Conservation (phyloP, 2,797 vertebrate genomes). For the Cossypha niveicapilla region DNA sequence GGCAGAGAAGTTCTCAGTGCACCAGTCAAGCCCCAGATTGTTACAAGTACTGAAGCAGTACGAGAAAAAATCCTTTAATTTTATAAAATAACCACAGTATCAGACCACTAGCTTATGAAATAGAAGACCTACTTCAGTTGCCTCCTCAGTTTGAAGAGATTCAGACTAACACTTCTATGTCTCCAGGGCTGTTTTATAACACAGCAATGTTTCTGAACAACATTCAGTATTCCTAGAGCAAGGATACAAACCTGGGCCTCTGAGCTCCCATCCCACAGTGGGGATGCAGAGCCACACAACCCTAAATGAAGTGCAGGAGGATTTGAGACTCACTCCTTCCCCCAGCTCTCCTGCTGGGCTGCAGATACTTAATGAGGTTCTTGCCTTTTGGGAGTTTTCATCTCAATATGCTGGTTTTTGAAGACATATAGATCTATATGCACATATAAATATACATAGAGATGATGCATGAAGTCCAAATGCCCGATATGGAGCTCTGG, state of each 20-base stretch:
- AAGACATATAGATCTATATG: not conserved
- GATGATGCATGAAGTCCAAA: not conserved
- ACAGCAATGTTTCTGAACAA: not conserved
- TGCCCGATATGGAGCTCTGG: not conserved
- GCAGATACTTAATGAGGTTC: not conserved
- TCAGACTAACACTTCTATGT: not conserved
- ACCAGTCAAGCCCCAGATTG: not conserved
- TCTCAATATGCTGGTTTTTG: not conserved
- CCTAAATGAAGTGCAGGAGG: not conserved
- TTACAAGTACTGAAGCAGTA: not conserved
- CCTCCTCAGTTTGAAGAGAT: not conserved
- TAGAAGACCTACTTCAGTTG: constrained; percentile 24
- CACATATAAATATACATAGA: not conserved
- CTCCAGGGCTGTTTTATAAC: not conserved
- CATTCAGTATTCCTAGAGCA: not conserved
- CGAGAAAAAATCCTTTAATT: not conserved
- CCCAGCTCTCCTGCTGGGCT: not conserved
- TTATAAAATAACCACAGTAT: not conserved
- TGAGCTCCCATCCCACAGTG: not conserved
- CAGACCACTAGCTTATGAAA: constrained; percentile 29
- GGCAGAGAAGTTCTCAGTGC: constrained; percentile 4
- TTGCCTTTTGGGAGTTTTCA: not conserved
- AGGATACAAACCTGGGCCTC: not conserved
- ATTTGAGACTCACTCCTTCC: not conserved
- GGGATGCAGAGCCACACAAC: not conserved